Conservation (phyloP, 2,113 vertebrate genomes). For the Paratilapia polleni region DNA sequence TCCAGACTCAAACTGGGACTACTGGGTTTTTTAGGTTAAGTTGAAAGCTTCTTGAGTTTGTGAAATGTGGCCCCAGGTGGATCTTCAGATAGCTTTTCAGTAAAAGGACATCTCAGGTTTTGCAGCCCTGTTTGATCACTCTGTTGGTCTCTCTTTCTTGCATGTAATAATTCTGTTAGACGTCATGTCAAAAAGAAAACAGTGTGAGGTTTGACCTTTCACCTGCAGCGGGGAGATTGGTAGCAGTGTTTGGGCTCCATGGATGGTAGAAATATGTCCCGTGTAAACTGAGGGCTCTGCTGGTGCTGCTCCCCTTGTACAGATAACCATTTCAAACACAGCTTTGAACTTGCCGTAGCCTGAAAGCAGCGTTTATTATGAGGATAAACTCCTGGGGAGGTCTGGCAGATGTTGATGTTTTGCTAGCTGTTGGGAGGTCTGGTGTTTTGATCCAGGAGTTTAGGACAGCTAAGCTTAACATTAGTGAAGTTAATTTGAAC, state of each 20-base stretch:
- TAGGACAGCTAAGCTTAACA: background rate
- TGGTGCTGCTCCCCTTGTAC: background rate
- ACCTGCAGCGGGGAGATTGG: accelerated
- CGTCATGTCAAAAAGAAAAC: background rate
- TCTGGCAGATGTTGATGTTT: background rate
- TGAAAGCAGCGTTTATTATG: background rate
- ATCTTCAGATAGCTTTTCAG: background rate
- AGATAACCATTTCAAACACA: background rate
- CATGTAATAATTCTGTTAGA: background rate
- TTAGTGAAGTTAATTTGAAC: background rate
- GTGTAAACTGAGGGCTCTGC: background rate
- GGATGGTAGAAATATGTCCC: background rate
- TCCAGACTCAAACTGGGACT: background rate
- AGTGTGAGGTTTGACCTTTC: accelerated
- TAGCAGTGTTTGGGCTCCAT: background rate
- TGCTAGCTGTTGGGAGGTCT: background rate
- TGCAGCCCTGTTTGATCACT: background rate
- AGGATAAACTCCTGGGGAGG: background rate
- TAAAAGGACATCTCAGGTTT: background rate
- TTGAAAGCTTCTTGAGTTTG: background rate
- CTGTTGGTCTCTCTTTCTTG: accelerated
- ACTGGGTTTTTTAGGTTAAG: background rate
- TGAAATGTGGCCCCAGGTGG: background rate
- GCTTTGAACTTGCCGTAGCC: background rate
- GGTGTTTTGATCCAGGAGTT: background rate